Evolutionary conservation across 2,888 invertebrate genomes (phyloP), one percentile per base, ranked within the genome.

Genomic region (Lasius fuliginosus): DNA sequence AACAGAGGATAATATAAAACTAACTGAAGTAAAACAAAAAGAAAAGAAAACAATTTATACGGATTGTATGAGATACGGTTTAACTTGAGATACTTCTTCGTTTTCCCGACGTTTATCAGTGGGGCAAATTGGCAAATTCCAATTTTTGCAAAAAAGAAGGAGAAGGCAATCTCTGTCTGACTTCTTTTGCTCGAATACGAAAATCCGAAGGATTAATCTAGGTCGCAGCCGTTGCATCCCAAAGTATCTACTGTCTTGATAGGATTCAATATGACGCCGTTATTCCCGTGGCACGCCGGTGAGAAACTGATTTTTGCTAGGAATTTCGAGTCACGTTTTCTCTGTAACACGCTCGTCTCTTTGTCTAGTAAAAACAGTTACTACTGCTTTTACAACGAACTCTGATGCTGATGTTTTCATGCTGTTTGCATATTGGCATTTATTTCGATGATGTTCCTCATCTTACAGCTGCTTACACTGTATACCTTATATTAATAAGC

Each of bases 241-340:
- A 82, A 67, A 82, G 83, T 56, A 65, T 76, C 27, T 53, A 82
- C 58, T 75, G 56, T 77, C 82, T 79, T 58, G 42, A 79, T 79
- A 77, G 56, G 30, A 83, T 79, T 82, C 65, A 67, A 75, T 76
- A 53, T 82, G 81, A 81, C 27, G 75, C 27, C 62, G 12, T 76
- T 82, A 62, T 27, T 75, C 11, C 40, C 75, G 23, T 30, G 27
- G 74, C 27, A 73, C 36, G 3, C 62, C n/a, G 27, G 6, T 23
- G 49, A 40, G 36, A 74, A 49, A 49, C 15, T 75, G 62, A 81
- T 75, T 82, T 82, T 82, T 62, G 49, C 27, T 36, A 36, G 18
- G 33, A 75, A 74, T 75, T 82, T 40, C 75, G 62, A 82, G 62
- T 82, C 74, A 75, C 49, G 76, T 75, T 64, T 53, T 49, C 30